These are phyloP conservation scores for Leucophenga montana DNA, from an alignment of 2,888 invertebrate genomes.

Conservation along the genomic window DNA sequence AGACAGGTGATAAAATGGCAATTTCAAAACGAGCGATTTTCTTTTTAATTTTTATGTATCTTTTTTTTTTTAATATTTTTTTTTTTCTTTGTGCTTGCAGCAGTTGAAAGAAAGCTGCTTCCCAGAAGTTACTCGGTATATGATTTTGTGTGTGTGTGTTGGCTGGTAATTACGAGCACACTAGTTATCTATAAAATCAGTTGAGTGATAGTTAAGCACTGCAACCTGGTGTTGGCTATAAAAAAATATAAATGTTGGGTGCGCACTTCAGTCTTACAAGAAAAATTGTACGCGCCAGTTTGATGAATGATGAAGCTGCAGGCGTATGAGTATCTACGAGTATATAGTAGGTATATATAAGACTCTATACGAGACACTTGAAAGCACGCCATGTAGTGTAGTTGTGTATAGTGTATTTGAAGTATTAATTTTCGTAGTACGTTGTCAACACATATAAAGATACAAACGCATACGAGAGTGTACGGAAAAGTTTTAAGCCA, in stretches of 20 bases:
- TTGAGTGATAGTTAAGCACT: constrained; percentile 15
- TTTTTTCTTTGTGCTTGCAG: not conserved
- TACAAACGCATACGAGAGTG: not conserved
- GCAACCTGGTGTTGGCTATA: not conserved
- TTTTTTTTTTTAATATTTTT: no score
- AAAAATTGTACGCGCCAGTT: no score
- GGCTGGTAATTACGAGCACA: constrained; percentile 1
- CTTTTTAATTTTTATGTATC: not conserved
- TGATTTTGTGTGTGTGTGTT: not conserved
- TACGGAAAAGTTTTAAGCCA: no score
- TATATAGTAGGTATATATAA: no score
- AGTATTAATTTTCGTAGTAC: constrained; percentile 18
- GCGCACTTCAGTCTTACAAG: no score
- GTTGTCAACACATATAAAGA: constrained; percentile 7
- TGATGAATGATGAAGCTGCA: no score
- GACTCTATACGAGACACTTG: no score
- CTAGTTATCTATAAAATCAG: constrained; percentile 18
- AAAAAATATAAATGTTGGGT: no score
- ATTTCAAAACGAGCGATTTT: not conserved
- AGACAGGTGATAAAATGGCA: constrained; percentile 25
- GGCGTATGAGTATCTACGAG: no score
- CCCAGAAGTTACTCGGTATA: not conserved
- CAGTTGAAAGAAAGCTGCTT: not conserved
- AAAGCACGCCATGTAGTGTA: not conserved
- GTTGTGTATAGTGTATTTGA: not conserved